A percentile compares a stretch with the other conserved stretches of the same genome.
These are phyloP conservation scores for Cirrhinus molitorella DNA, from an alignment of 2,797 vertebrate species.

Conservation along the genomic window DNA sequence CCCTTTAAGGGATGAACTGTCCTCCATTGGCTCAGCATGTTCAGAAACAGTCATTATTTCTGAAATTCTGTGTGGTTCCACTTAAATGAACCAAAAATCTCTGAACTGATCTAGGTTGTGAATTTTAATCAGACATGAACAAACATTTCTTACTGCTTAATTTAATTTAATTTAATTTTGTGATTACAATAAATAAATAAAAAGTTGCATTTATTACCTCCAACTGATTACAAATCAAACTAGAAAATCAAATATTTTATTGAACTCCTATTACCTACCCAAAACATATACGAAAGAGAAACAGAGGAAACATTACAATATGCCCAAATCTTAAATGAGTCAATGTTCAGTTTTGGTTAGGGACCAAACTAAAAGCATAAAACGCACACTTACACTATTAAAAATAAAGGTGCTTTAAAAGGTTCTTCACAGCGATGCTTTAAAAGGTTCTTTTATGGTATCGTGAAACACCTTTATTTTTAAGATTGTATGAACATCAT, in stretches of 20 bases:
- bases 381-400: not conserved
- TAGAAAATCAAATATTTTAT: not conserved
- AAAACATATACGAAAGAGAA: not conserved
- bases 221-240: not conserved
- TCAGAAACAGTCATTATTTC: not conserved
- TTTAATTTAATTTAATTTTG: not conserved
- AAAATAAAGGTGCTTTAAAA: too few species aligned
- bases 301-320: not conserved
- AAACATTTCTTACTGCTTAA: not conserved
- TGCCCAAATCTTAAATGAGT: not conserved
- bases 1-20: not conserved
- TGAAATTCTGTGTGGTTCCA: not conserved
- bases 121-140: not conserved
- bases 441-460: too few species aligned
- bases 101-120: not conserved
- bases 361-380: not conserved
- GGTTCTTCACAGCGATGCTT: too few species aligned
- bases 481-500: too few species aligned
- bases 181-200: not conserved
- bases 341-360: not conserved
- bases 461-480: too few species aligned
- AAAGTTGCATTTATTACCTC: not conserved
- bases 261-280: not conserved
- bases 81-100: not conserved
- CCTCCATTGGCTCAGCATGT: not conserved